Evolutionary conservation across 2,113 vertebrate genomes (phyloP), one percentile per base, ranked within the genome.

Genomic region (Vicugna pacos): DNA sequence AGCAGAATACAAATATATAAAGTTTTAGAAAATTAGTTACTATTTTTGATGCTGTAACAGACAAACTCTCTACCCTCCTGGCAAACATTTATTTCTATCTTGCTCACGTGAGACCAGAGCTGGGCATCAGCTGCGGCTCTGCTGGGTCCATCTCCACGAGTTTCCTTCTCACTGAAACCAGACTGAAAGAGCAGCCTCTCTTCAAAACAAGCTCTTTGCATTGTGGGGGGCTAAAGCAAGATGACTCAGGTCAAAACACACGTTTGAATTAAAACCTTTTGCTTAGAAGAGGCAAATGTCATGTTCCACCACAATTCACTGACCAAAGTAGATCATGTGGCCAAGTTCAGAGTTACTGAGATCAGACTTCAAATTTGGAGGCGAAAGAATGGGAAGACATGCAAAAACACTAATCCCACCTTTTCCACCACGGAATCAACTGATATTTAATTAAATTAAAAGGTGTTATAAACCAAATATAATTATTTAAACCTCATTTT

Each of bases 381-480:
- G 24, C 67, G 14, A 2, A 13, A 15, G 12, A 38, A 42, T 7
- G 9, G 30, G 26, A 92, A 35, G 69, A 89, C 82, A 14, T 48
- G 8, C 7, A 85, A 48, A 96, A 81, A 52, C 72, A 65, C 19
- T 19, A 82, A 84, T 56, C 46, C 48, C 7, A 42, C 80, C 14
- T 89, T 96, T 96, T 91, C 32, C 48, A 28, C 73, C 48, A 81
- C 35, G 28, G 11, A 76, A 89, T 76, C 46, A 50, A 19, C 6
- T 85, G 46, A 91, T 30, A 72, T 15, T 94, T 60, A 77, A 67
- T 50, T 38, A 85, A 95, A 42, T 91, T 11, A 50, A 84, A 91
- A 76, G 17, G 3, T 64, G 5, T 54, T 46, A 83, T 28, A 73
- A 86, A 92, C 4, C 76, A 80, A 91, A 75, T 22, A 14, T 32